These are phyloP conservation scores for Odontophorus gujanensis DNA, from an alignment of 2,113 vertebrate species.

Conservation along the genomic window DNA sequence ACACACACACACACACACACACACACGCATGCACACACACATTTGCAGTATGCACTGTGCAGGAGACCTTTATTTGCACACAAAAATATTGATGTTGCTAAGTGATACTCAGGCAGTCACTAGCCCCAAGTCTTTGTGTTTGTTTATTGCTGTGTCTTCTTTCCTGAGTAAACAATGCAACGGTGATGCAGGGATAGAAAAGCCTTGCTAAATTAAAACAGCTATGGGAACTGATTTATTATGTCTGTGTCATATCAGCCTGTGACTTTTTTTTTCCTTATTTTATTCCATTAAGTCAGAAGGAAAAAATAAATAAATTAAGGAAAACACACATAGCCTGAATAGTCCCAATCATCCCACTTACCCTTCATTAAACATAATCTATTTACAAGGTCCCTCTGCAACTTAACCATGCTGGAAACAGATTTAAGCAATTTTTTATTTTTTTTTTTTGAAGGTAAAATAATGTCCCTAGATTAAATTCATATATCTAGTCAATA, in stretches of 20 bases:
- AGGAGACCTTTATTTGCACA: constrained; percentile 76
- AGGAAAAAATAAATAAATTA: constrained; percentile 36
- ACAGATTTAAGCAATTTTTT: not conserved
- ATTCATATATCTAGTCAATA: not conserved
- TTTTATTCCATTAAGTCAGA: not conserved
- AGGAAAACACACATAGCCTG: not conserved
- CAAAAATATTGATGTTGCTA: constrained; percentile 83
- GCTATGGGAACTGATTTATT: constrained; percentile 47
- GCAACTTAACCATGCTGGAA: not conserved
- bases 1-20: not conserved
- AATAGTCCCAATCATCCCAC: not conserved
- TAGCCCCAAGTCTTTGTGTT: constrained; percentile 56
- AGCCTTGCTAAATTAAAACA: constrained; percentile 38
- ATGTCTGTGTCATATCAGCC: constrained; percentile 36
- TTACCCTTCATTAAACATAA: not conserved
- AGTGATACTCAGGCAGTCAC: constrained; percentile 62
- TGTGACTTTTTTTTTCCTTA: not conserved
- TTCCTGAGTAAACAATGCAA: constrained; percentile 66
- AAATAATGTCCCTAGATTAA: not conserved
- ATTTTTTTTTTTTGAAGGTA: not conserved
- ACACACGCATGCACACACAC: not conserved
- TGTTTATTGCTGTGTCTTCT: constrained; percentile 60
- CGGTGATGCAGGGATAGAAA: constrained; percentile 24
- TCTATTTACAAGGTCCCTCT: not conserved
- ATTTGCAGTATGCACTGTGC: constrained; percentile 8